Conservation (phyloP, 1,140 invertebrate genomes). For the Protaetia brevitarsis region DNA sequence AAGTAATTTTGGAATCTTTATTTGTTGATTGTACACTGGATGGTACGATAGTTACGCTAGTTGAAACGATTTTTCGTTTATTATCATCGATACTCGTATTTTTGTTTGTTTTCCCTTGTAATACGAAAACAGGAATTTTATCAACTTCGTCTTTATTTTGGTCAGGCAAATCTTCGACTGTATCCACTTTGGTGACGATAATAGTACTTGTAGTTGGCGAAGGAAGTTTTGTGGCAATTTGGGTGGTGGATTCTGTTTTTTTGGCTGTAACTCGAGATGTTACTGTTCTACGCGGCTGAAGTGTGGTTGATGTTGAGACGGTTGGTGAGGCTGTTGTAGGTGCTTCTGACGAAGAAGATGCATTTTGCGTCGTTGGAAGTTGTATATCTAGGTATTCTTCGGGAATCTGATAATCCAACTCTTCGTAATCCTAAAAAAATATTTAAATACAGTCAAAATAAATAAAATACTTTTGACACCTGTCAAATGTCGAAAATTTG, state of each 20-base stretch:
- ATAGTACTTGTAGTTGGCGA: not conserved
- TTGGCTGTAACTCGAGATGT: not conserved
- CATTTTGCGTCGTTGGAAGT: not conserved
- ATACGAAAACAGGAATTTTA: not conserved
- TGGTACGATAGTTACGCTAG: constrained; percentile 22
- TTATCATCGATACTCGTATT: constrained; percentile 32
- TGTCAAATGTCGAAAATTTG: not conserved
- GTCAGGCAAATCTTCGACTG: not conserved
- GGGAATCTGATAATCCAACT: constrained; percentile 4
- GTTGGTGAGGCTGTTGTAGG: not conserved
- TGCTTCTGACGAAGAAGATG: not conserved
- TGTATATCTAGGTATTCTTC: not conserved
- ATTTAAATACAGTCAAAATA: not conserved
- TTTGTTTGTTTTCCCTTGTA: constrained; percentile 33
- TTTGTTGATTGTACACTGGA: not conserved
- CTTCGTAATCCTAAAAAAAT: constrained; percentile 13
- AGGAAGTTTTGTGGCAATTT: not conserved
- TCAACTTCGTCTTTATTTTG: not conserved
- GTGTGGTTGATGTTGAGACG: not conserved
- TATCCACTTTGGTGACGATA: not conserved
- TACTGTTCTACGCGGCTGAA: not conserved
- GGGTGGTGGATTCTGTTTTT: constrained; percentile 4
- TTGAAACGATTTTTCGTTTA: not conserved
- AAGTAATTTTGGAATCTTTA: constrained; percentile 27
- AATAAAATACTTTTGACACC: not conserved